Conservation (phyloP, 2,797 vertebrate species). For the Gephyroberyx darwinii region DNA sequence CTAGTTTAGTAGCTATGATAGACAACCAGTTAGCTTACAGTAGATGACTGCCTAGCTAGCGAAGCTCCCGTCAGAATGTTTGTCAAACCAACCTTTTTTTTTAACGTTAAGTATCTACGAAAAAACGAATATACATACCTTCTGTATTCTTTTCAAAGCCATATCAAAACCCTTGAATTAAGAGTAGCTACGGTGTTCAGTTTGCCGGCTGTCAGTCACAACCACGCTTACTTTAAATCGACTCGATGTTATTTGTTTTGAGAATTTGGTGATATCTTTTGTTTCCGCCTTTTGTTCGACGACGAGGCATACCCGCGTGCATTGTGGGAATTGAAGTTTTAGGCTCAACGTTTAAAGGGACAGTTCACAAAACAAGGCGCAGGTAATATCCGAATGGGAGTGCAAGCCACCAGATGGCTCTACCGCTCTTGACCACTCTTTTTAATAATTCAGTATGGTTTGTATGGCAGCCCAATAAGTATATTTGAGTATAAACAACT, state of each 20-base stretch:
- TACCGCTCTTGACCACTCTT: constrained; percentile 4
- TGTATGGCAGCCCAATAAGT: no score
- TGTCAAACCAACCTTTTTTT: constrained; percentile 32
- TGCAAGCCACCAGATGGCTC: constrained; percentile 21
- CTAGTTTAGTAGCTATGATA: not conserved
- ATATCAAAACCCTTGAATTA: constrained; percentile 52
- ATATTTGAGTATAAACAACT: not conserved
- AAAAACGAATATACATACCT: constrained; percentile 63
- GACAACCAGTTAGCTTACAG: not conserved
- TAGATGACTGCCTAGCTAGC: not conserved
- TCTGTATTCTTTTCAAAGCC: constrained; percentile 83
- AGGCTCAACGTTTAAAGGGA: constrained; percentile 50
- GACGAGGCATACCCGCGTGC: constrained; percentile 45
- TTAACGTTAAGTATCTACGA: constrained; percentile 18
- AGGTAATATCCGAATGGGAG: not conserved
- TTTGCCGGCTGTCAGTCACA: constrained; percentile 56
- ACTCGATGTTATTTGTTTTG: constrained; percentile 66
- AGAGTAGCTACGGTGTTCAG: constrained; percentile 18
- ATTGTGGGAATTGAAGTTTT: constrained; percentile 68
- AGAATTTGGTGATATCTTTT: constrained; percentile 73
- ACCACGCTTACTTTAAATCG: constrained; percentile 54
- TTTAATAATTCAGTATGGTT: no score
- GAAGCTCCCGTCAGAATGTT: constrained; percentile 37
- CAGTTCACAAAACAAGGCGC: constrained; percentile 3
- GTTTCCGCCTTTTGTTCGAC: constrained; percentile 74